Conservation (phyloP, 2,797 vertebrate species). For the Pseudomugil tenellus region DNA sequence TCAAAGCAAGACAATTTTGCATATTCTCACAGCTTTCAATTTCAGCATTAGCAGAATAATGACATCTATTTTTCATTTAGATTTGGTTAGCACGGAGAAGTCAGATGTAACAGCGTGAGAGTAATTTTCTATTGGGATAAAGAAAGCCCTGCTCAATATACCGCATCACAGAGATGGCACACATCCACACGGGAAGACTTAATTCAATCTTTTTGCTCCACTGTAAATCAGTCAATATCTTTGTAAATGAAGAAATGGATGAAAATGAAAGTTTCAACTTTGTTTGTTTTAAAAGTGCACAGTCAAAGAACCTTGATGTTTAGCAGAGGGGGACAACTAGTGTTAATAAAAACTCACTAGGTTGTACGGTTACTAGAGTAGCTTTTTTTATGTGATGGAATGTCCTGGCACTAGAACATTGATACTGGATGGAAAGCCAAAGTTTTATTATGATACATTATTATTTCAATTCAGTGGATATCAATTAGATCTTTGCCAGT, state of each 20-base stretch:
- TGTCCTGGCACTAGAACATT: neutral
- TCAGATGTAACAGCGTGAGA: slow-evolving; percentile 24
- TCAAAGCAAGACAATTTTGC: slow-evolving; percentile 21
- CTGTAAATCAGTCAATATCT: slow-evolving; percentile 20
- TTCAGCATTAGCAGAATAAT: slow-evolving; percentile 44
- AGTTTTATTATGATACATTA: too few relatives aligned
- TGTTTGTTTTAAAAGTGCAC: neutral
- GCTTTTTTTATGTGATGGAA: neutral
- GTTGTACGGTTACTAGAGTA: too few relatives aligned
- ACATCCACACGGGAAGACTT: neutral
- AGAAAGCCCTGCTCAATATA: slow-evolving; percentile 6
- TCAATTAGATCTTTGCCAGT: too few relatives aligned
- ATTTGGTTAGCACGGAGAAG: slow-evolving; percentile 30
- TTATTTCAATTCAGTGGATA: too few relatives aligned
- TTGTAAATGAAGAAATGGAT: neutral
- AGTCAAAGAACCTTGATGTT: too few relatives aligned
- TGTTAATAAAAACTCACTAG: neutral
- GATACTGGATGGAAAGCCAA: too few relatives aligned
- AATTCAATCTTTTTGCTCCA: slow-evolving; percentile 9
- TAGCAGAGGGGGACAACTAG: neutral
- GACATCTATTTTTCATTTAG: slow-evolving; percentile 63
- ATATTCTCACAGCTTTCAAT: slow-evolving; percentile 38
- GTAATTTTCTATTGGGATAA: slow-evolving; percentile 51
- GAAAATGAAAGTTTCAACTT: neutral
- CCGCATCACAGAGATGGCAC: slow-evolving; percentile 1